Percentiles rank a stretch among this genome's conserved stretches.
Evolutionary conservation across 2,797 vertebrate species (phyloP).

Genomic region (Paramormyrops hopkinsi): DNA sequence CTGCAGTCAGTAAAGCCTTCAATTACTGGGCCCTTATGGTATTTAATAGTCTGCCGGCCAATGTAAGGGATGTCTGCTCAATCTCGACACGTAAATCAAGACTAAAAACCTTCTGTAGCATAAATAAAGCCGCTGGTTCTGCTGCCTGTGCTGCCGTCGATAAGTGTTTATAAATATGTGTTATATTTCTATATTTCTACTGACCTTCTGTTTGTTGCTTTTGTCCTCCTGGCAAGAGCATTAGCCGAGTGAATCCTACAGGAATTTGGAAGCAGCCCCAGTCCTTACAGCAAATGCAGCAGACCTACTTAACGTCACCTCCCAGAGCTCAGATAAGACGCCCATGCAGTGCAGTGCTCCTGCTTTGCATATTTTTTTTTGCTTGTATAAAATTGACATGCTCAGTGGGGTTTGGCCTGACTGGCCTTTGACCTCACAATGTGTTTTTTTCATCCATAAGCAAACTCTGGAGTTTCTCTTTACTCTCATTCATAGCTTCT

Average conservation of each 20-base stretch:
- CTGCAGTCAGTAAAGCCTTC: constrained; percentile 7
- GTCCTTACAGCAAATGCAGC: not conserved
- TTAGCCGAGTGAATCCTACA: not conserved
- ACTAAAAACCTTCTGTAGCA: not conserved
- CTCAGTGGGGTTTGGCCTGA: not conserved
- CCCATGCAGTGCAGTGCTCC: not conserved
- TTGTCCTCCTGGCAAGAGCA: constrained; percentile 2
- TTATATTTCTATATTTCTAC: constrained; percentile 8
- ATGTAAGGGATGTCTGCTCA: not conserved
- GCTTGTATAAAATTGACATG: not conserved
- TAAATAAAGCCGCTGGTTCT: not conserved
- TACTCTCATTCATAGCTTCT: not conserved
- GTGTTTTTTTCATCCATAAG: not conserved
- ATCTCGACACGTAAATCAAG: not conserved
- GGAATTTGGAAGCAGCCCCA: not conserved
- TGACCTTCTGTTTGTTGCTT: constrained; percentile 1
- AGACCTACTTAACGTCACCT: not conserved
- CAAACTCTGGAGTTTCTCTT: not conserved
- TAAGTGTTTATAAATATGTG: not conserved
- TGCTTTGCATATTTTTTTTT: not conserved
- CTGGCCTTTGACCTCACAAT: not conserved
- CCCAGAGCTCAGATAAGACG: not conserved
- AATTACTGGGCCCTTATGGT: not conserved
- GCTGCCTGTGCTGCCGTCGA: not conserved
- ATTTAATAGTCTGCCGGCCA: constrained; percentile 3